Base-by-base conservation (phyloP, 2,797 vertebrate species). In the Hybognathus amarus region DNA sequence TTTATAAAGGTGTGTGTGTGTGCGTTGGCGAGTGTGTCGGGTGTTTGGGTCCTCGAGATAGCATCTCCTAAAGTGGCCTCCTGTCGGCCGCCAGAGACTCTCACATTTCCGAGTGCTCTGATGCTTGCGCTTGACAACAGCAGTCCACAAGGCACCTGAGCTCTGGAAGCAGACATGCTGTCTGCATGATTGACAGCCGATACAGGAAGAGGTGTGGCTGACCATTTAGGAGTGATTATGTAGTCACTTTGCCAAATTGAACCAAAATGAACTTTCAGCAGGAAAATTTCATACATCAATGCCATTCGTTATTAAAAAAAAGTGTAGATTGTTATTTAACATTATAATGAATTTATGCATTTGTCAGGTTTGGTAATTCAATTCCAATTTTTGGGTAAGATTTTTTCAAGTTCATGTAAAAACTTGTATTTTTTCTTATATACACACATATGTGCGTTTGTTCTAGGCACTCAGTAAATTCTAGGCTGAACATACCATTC, bases 171-270 rank as follows among this genome's bases (percentile, higher is more conserved):
- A 88, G 87, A 87, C 85, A 70, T 59, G 89, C 90, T 92, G 92
- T 92, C 90, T 89, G 89, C 1, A 1, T 91, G 90, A 91, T 93
- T 94, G 92, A 92, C 93, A 94, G 90, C 83, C 87, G 92, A 91
- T 92, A 93, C 92, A 94, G 91, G 85, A 91, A 92, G 89, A 90
- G 71, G 38, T 90, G 87, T 87, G 84, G 80, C 78, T 83, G 67
- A 87, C 87, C 77, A 88, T 86, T 83, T 93, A 94, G n/a, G 36
- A 64, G 77, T 67, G 77, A 85, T 85, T 83, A 86, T 45, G 68
- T 54, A 85, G 68, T 79, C 83, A 86, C 79, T 63, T 47, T 47
- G 38, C 7, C 18, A 85, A 77, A 79, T 42, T 45, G 22, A 82
- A 38, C 38, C n/a, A 71, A 86, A 74, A 18, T 30, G 1, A 75